These are phyloP conservation scores for Polylopha cassiicola DNA, from an alignment of 2,888 invertebrate species.

Conservation along the genomic window DNA sequence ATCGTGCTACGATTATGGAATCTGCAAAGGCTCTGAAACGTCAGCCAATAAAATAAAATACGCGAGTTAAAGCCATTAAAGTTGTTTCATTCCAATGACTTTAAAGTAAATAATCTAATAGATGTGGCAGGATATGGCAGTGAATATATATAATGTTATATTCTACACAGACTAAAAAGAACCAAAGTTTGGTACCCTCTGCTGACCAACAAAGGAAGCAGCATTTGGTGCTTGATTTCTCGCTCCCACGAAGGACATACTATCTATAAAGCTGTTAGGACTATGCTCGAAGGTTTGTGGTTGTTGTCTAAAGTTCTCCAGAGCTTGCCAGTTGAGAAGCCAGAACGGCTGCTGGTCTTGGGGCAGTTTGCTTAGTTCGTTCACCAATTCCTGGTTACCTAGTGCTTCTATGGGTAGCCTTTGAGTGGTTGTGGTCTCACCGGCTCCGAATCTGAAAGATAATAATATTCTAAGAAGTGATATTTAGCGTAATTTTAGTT, in stretches of 20 bases:
- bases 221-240: too few species aligned
- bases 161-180: too few species aligned
- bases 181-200: too few species aligned
- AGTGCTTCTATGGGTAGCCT: slow-evolving; percentile 80
- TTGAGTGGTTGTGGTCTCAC: slow-evolving; percentile 41
- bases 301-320: slow-evolving; percentile 73
- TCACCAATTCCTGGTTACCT: slow-evolving; percentile 78
- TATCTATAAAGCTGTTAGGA: slow-evolving; percentile 39
- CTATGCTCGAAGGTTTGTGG: slow-evolving; percentile 41
- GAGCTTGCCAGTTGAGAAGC: slow-evolving; percentile 80
- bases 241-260: slow-evolving; percentile 1
- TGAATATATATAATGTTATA: too few species aligned
- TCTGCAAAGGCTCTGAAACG: too few species aligned
- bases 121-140: too few species aligned
- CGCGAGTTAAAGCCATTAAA: too few species aligned
- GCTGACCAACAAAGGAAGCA: too few species aligned
- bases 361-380: slow-evolving; percentile 77
- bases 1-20: too few species aligned
- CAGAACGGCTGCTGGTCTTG: slow-evolving; percentile 82
- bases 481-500: not conserved
- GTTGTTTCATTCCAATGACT: too few species aligned
- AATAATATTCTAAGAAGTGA: not conserved
- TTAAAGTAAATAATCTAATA: too few species aligned
- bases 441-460: slow-evolving; percentile 43
- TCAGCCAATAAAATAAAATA: too few species aligned